Conservation (phyloP, 2,797 vertebrate genomes). For the Heterohyrax brucei region DNA sequence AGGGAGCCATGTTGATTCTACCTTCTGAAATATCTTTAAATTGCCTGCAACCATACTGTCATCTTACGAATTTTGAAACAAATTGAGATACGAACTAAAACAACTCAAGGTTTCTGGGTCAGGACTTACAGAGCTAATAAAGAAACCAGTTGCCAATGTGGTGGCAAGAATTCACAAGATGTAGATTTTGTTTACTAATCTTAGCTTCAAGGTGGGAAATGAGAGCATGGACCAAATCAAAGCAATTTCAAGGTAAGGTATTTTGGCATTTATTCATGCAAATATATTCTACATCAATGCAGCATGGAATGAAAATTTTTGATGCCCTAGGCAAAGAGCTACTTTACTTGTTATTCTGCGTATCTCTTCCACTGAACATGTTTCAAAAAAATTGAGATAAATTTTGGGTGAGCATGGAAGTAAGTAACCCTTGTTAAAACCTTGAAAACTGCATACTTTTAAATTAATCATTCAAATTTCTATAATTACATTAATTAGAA, state of each 20-base stretch:
- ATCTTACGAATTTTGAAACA: neutral
- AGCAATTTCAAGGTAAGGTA: constrained; percentile 53
- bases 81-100: neutral
- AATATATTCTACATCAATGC: constrained; percentile 52
- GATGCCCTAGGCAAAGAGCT: constrained; percentile 3
- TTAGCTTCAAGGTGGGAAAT: neutral
- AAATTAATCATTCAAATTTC: constrained; percentile 56
- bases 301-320: constrained; percentile 49
- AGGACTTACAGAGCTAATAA: neutral
- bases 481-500: constrained; percentile 8
- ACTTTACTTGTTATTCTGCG: constrained; percentile 1
- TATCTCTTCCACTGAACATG: constrained; percentile 1
- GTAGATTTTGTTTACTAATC: constrained; percentile 20
- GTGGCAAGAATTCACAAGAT: neutral
- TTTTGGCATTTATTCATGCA: constrained; percentile 71
- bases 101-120: neutral
- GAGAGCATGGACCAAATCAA: constrained; percentile 5
- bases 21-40: neutral
- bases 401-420: constrained; percentile 28
- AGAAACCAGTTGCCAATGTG: neutral
- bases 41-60: neutral
- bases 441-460: constrained; percentile 13
- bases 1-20: too few species aligned
- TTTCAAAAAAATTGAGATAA: constrained; percentile 25
- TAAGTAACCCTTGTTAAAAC: neutral